phyloP scores from a whole-genome alignment of 2,797 vertebrate genomes.

The Potorous gilbertii region DNA sequence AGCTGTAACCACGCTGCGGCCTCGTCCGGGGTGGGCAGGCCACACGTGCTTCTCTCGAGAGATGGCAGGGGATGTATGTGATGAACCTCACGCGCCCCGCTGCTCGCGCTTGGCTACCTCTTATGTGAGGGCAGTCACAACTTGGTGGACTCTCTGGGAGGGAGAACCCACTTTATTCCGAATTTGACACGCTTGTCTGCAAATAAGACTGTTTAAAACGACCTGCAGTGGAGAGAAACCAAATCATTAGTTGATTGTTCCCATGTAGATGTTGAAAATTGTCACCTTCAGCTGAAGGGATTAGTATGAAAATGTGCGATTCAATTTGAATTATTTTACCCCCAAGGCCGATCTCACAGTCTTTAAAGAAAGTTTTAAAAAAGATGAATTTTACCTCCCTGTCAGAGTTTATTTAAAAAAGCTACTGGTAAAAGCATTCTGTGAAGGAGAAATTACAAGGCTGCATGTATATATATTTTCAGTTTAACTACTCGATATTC shows the following conservation, averaged over 20 bases:
- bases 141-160: neutral
- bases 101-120: neutral
- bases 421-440: neutral
- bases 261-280: neutral
- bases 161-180: neutral
- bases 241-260: neutral
- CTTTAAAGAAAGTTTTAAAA: slow-evolving; percentile 39
- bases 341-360: neutral
- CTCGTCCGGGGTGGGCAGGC: neutral
- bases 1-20: neutral
- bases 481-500: slow-evolving; percentile 14
- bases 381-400: neutral
- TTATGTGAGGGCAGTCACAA: neutral
- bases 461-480: neutral
- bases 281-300: neutral
- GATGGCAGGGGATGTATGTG: neutral
- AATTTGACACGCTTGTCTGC: neutral
- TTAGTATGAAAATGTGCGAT: neutral
- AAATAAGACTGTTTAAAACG: neutral
- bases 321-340: neutral
- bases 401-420: neutral
- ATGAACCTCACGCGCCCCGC: neutral
- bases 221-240: neutral
- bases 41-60: neutral
- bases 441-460: neutral